These are phyloP conservation scores for Metopia argyrocephala DNA, from an alignment of 2,888 invertebrate genomes.

Conservation along the genomic window DNA sequence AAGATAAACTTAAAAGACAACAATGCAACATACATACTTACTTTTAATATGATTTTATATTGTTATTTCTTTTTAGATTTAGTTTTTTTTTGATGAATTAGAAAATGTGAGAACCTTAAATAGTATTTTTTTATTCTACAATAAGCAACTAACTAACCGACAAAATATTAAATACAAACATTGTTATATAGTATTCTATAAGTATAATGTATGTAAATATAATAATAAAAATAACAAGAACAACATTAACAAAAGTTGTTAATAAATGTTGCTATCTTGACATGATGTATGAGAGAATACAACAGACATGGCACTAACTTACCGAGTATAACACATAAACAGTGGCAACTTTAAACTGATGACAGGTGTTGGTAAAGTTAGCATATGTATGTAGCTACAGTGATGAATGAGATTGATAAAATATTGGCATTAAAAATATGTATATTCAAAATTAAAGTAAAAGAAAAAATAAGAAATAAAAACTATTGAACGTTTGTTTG, in stretches of 20 bases:
- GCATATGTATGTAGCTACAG: no score
- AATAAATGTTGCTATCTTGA: slow-evolving; percentile 8
- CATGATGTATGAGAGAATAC: slow-evolving; percentile 2
- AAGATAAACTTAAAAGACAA: slow-evolving; percentile 53
- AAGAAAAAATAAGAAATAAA: no score
- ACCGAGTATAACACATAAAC: background rate
- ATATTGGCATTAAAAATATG: no score
- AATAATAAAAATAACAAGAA: slow-evolving; percentile 17
- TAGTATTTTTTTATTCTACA: slow-evolving; percentile 9
- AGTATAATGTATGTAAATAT: background rate
- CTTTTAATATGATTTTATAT: slow-evolving; percentile 44
- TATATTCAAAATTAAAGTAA: no score
- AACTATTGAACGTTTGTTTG: no score
- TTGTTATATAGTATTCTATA: background rate
- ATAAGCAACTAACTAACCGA: background rate
- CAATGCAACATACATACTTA: slow-evolving; percentile 46
- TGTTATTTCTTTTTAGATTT: slow-evolving; percentile 4
- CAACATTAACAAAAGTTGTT: slow-evolving; percentile 5
- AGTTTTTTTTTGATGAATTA: slow-evolving; percentile 43
- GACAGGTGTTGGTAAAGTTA: background rate
- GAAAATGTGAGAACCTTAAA: slow-evolving; percentile 62
- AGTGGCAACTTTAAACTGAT: background rate
- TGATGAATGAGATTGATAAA: no score
- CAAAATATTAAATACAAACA: background rate
- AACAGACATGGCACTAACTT: background rate